Evolutionary conservation across 2,888 invertebrate genomes (phyloP).

Genomic region (Mesorhabditis spiculigera): DNA sequence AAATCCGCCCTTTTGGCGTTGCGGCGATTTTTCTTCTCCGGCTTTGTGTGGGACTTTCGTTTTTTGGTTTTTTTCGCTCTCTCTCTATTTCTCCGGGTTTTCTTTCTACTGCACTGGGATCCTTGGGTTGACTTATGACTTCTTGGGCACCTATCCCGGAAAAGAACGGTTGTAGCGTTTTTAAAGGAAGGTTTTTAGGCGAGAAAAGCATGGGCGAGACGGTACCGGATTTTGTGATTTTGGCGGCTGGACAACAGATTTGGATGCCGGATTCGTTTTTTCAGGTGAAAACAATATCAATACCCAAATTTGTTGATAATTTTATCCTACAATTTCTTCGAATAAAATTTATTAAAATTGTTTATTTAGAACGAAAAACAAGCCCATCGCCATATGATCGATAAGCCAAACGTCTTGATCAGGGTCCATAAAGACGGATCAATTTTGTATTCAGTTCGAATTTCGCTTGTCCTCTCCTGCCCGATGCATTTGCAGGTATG

Average conservation of each 20-base stretch:
- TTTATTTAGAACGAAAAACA: slow-evolving; percentile 84
- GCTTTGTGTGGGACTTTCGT: not conserved
- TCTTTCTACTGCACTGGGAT: no score
- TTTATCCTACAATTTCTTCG: not conserved
- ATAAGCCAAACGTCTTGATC: slow-evolving; percentile 77
- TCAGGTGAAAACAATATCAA: slow-evolving; percentile 29
- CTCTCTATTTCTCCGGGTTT: no score
- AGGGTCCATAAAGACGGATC: slow-evolving; percentile 76
- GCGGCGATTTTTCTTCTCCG: not conserved
- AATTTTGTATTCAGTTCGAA: slow-evolving; percentile 66
- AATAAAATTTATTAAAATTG: slow-evolving; percentile 59
- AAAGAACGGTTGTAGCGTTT: not conserved
- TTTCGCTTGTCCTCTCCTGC: slow-evolving; percentile 88
- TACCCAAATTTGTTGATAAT: slow-evolving; percentile 5
- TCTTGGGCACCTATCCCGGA: slow-evolving; percentile 1
- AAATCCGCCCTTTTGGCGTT: no score
- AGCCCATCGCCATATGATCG: slow-evolving; percentile 70
- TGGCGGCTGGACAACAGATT: slow-evolving; percentile 71
- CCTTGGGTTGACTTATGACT: not conserved
- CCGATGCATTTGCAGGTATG: slow-evolving; percentile 89
- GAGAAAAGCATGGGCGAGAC: slow-evolving; percentile 14
- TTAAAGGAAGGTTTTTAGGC: not conserved
- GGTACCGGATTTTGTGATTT: slow-evolving; percentile 52
- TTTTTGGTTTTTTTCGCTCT: no score
- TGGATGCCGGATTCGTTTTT: slow-evolving; percentile 96